Evolutionary conservation across 2,797 vertebrate genomes (phyloP), one percentile per base, ranked within the genome.

Genomic region (Rhinella marina): DNA sequence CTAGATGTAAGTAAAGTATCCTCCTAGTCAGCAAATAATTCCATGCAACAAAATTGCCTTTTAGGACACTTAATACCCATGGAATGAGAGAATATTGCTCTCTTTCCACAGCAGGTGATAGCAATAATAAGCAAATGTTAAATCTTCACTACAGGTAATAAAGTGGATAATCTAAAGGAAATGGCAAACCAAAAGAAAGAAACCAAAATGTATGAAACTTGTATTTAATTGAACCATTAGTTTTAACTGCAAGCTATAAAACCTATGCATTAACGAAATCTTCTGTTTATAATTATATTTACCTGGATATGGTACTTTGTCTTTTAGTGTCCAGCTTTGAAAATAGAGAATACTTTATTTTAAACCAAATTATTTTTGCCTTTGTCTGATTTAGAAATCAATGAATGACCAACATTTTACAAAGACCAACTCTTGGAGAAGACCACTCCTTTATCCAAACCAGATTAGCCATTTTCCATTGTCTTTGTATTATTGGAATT

Each of bases 71-170:
- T 85, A 81, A 85, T 76, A 64, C 59, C 80, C 48, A 61, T 81
- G 25, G 56, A 61, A 68, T 29, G 54, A 85, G 16, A 79, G 54
- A 80, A 84, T 85, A 81, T 80, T 85, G 61, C 82, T 62, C 87
- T 85, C 66, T 88, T 88, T 88, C 59, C 87, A 29, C 83, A 88
- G 83, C 57, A 85, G 87, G 87, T 25, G 54, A 84, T 32, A 85
- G 25, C 50, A 88, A 76, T 85, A 50, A 88, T 41, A 85, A 81
- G 72, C 21, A 11, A 52, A 85, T 56, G 68, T 27, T 85, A 88
- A 64, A 84, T 61, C 59, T 79, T 62, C 66, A 88, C 82, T 80
- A 62, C 41, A 81, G 82, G 76, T 62, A 81, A 56, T 52, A 85
- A 81, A 85, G 41, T 81, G 64, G 23, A 75, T 84, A 79, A 84